Percentiles rank a stretch among this genome's conserved stretches.
These are phyloP conservation scores for Ophion slaviceki DNA, from an alignment of 2,888 invertebrate species.

Conservation along the genomic window DNA sequence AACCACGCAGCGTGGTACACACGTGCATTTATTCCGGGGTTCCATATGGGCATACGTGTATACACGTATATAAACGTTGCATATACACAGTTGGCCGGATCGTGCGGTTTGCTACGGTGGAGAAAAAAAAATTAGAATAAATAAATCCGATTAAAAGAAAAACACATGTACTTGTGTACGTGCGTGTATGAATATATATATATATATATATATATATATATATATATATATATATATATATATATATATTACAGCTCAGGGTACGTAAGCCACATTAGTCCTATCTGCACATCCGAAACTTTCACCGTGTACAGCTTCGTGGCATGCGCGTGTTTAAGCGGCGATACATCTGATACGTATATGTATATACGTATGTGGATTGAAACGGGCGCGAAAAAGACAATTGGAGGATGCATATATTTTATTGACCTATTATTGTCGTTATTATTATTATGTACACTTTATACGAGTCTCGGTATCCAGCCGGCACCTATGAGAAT, in stretches of 20 bases:
- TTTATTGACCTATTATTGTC: not conserved
- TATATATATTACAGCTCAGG: not conserved
- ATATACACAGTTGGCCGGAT: not conserved
- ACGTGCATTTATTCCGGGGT: not conserved
- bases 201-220: no score
- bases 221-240: not conserved
- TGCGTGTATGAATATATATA: no score
- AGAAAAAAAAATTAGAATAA: constrained; percentile 11
- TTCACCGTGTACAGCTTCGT: constrained; percentile 58
- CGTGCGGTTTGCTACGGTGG: not conserved
- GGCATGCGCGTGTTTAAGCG: constrained; percentile 31
- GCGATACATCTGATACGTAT: not conserved
- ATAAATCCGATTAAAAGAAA: constrained; percentile 8
- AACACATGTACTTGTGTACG: not conserved
- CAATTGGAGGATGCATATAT: not conserved
- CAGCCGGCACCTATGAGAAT: not conserved
- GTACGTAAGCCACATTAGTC: constrained; percentile 40
- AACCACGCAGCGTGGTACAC: constrained; percentile 7
- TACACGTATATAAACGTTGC: not conserved
- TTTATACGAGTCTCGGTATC: not conserved
- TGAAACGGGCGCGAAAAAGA: not conserved
- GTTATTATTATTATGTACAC: not conserved
- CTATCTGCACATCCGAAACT: constrained; percentile 63
- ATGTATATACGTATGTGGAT: not conserved
- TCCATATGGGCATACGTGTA: not conserved